Evolutionary conservation across 92 coral and sea anemone genomes (phyloP).

Genomic region (Zoanthus gigantus): DNA sequence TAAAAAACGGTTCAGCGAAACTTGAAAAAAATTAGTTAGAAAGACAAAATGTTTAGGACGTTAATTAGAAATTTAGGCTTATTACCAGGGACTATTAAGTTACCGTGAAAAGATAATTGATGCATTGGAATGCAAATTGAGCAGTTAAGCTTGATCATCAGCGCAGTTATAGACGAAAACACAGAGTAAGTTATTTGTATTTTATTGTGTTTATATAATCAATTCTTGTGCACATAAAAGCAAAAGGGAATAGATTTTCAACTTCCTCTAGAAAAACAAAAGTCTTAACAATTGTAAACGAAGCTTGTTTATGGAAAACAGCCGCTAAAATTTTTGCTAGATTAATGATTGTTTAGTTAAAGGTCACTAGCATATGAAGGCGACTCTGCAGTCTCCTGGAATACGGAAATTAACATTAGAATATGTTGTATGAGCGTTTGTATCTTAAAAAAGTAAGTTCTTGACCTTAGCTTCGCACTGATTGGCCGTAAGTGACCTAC

Average conservation of each 20-base stretch:
- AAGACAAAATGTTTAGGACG: not conserved
- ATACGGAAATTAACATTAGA: slow-evolving; percentile 28
- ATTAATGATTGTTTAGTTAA: not conserved
- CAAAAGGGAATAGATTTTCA: not conserved
- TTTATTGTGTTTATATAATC: not conserved
- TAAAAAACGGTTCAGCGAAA: not conserved
- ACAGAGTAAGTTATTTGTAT: not conserved
- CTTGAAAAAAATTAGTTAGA: not conserved
- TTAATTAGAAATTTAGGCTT: not conserved
- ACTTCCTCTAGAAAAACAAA: not conserved
- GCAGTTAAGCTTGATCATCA: slow-evolving; percentile 7
- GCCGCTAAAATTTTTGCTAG: not conserved
- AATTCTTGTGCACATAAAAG: not conserved
- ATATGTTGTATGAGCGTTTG: slow-evolving; percentile 19
- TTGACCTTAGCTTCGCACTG: slow-evolving; percentile 29
- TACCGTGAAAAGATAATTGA: not conserved
- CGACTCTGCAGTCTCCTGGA: not conserved
- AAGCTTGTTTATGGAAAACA: not conserved
- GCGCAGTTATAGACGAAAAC: not conserved
- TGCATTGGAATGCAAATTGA: slow-evolving; percentile 31
- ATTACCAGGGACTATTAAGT: not conserved
- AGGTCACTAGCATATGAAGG: not conserved
- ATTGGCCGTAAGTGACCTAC: slow-evolving; percentile 35
- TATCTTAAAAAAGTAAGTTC: slow-evolving; percentile 20
- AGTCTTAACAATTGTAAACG: not conserved